Evolutionary conservation across 1,140 invertebrate species (phyloP), one percentile per base, ranked within the genome.

Genomic region (Berghia stephanieae): DNA sequence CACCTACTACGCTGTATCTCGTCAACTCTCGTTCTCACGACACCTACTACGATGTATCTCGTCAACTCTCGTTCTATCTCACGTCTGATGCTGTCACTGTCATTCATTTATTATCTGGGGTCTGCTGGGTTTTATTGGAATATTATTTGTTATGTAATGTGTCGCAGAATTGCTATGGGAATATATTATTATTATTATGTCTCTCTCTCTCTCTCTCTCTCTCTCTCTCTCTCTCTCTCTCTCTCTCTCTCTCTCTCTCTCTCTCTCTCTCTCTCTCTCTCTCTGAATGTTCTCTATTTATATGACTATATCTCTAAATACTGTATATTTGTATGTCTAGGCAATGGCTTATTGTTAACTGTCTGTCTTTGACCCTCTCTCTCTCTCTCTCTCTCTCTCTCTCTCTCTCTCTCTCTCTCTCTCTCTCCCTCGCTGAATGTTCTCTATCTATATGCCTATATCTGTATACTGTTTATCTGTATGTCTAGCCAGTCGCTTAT

Each of bases 1-100:
- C n/a, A n/a, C n/a, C n/a, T n/a, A n/a, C n/a, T n/a, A 36, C 66
- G 31, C 66, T 68, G 27, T 68, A 27, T 68, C 66, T 68, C 66
- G 31, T 36, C 40, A 4, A 36, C 66, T 68, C 8, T 68, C 66
- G 31, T 5, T 68, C 66, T 68, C 8, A 36, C 34, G 21, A 31
- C 27, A 27, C 8, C 31, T 31, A 3, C 40, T 36, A 27, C 66
- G 5, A 5, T 68, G 27, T 36, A 8, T 8, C n/a, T 68, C 27
- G 21, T 40, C 34, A 21, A 36, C 3, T 34, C 27, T 36, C 31
- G 21, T 16, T 68, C 31, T 36, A 8, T 68, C 38, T 68, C 5
- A 27, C 31, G 31, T 36, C 34, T 5, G 21, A 21, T 68, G n/a
- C 34, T 36, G 18, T 10, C n/a, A 8, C 34, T 6, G 5, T 16